phyloP scores from a whole-genome alignment of 1,140 invertebrate genomes.

The Nymphalis io region DNA sequence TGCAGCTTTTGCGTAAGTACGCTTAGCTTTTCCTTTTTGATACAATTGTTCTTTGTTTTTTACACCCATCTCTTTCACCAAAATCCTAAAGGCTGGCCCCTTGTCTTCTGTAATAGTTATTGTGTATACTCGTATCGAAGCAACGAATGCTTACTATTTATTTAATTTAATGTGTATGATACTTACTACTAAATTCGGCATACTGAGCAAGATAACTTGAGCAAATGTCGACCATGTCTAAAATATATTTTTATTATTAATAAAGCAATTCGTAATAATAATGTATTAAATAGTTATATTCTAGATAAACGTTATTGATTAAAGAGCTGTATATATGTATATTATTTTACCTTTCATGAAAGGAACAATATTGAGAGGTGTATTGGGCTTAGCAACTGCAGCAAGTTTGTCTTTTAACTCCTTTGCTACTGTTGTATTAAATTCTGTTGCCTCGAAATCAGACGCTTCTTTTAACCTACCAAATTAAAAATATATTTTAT shows the following conservation, averaged over 20 bases:
- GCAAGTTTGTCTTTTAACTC: slow-evolving; percentile 47
- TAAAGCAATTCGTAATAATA: too few species aligned
- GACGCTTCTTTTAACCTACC: slow-evolving; percentile 53
- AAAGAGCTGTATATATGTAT: slow-evolving; percentile 6
- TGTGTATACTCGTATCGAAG: neutral
- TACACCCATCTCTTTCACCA: slow-evolving; percentile 53
- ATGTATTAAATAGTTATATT: too few species aligned
- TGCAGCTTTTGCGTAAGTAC: slow-evolving; percentile 53
- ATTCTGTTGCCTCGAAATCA: slow-evolving; percentile 58
- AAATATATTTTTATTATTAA: slow-evolving; percentile 28
- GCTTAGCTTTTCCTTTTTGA: slow-evolving; percentile 48
- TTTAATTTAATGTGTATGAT: neutral
- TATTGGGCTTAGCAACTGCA: slow-evolving; percentile 44
- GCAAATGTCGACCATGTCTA: slow-evolving; percentile 62
- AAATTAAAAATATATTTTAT: slow-evolving; percentile 10
- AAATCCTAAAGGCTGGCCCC: slow-evolving; percentile 57
- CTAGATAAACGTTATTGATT: too few species aligned
- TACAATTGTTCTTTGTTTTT: slow-evolving; percentile 53
- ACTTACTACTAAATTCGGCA: slow-evolving; percentile 68
- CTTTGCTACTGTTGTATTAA: slow-evolving; percentile 45
- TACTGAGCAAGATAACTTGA: slow-evolving; percentile 61
- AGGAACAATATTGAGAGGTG: slow-evolving; percentile 47
- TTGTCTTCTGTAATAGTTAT: slow-evolving; percentile 61
- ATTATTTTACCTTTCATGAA: slow-evolving; percentile 54
- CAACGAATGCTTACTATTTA: neutral